Evolutionary conservation across 2,888 invertebrate genomes (phyloP).

Genomic region (Thelaira solivaga): DNA sequence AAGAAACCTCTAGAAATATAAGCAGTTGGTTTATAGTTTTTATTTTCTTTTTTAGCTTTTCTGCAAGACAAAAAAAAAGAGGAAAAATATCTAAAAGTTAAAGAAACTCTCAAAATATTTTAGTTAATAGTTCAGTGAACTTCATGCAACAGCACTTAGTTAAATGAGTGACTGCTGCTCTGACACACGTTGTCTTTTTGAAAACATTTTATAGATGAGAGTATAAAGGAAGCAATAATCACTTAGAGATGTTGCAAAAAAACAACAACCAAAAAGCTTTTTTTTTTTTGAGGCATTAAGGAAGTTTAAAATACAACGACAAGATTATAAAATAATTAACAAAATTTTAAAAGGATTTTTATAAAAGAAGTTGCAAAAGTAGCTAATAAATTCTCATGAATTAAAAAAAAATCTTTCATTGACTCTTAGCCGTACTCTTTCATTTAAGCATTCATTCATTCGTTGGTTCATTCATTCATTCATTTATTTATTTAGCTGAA

Average conservation of each 20-base stretch:
- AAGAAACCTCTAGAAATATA: conserved; percentile 9
- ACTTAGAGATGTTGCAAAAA: not conserved
- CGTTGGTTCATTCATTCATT: no score
- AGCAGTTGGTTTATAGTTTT: no score
- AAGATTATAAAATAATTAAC: not conserved
- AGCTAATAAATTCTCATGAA: not conserved
- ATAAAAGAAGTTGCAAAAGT: not conserved
- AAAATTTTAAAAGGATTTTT: not conserved
- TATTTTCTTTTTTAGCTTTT: not conserved
- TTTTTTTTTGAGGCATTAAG: conserved; percentile 6
- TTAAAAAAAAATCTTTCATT: no score
- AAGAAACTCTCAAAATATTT: not conserved
- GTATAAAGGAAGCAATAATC: not conserved
- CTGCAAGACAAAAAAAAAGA: conserved; percentile 1
- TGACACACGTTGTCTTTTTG: not conserved
- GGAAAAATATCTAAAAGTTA: not conserved
- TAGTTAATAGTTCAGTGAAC: conserved; percentile 39
- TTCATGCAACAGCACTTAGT: not conserved
- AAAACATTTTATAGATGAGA: no score
- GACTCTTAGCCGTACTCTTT: no score
- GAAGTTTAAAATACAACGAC: not conserved
- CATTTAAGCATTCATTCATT: no score
- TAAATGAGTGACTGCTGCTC: not conserved
- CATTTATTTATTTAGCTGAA: no score
- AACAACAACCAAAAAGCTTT: no score